phyloP scores from a whole-genome alignment of 2,888 invertebrate genomes.

The Temnothorax rugatulus region DNA sequence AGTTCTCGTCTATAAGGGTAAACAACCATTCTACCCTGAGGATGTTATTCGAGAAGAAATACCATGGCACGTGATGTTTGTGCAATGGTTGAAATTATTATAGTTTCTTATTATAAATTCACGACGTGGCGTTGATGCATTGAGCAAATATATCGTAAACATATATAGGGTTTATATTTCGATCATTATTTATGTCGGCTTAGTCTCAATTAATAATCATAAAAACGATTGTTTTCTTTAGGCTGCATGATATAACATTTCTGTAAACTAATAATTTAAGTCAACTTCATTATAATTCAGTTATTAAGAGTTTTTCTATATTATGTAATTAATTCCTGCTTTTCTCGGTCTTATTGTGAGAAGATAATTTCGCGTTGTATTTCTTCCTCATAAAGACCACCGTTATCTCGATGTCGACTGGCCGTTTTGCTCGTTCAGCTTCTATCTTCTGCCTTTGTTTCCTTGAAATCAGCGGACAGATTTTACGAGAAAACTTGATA shows the following conservation, averaged over 20 bases:
- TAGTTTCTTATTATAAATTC: not conserved
- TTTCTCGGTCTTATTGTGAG: too few relatives aligned
- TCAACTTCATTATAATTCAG: not conserved
- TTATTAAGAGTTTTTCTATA: not conserved
- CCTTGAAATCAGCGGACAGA: not conserved
- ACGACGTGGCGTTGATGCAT: not conserved
- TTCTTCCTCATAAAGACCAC: not conserved
- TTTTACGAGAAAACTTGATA: conserved; percentile 35
- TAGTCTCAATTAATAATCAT: not conserved
- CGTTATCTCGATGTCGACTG: conserved; percentile 6
- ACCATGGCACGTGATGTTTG: not conserved
- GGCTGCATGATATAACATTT: not conserved
- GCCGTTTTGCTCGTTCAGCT: not conserved
- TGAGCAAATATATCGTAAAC: not conserved
- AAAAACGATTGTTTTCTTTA: not conserved
- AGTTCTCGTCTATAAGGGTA: not conserved
- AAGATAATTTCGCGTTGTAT: not conserved
- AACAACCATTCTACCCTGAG: not conserved
- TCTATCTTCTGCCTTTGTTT: conserved; percentile 14
- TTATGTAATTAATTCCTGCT: not conserved
- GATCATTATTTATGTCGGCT: not conserved
- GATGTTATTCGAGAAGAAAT: not conserved
- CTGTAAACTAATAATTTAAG: not conserved
- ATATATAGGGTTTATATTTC: not conserved
- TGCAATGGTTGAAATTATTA: not conserved